A percentile compares a stretch with the other conserved stretches of the same genome.
Conservation (phyloP, 37 sponge, comb jelly and placozoan species). For the Aphrocallistes beatrix region DNA sequence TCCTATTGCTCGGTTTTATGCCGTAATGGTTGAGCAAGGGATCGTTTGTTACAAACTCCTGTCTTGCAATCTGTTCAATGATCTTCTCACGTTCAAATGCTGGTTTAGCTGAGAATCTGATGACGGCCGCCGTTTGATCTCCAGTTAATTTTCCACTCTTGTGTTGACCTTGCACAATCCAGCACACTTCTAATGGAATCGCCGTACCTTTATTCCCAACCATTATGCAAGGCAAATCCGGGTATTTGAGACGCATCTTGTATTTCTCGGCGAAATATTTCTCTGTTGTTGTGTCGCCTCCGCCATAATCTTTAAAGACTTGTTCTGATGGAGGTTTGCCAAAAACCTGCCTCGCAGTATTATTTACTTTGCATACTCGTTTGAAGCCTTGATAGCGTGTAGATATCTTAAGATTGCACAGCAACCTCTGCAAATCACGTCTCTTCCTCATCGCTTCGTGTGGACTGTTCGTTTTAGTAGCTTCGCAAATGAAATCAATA, state of each 20-base stretch:
- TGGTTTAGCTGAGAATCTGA: conserved; percentile 43
- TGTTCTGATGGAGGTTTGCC: neutral
- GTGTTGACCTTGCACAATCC: conserved; percentile 45
- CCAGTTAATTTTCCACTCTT: conserved; percentile 42
- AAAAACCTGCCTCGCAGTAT: neutral
- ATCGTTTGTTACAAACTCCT: neutral
- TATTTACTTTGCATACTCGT: neutral
- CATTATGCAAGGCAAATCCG: conserved; percentile 52
- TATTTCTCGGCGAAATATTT: conserved; percentile 45
- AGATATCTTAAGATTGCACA: neutral
- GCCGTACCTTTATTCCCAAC: conserved; percentile 24
- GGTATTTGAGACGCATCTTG: conserved; percentile 24
- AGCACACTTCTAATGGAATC: conserved; percentile 21
- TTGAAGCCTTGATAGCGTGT: neutral
- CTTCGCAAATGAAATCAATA: neutral
- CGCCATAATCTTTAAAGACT: conserved; percentile 1
- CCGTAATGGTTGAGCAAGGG: conserved; percentile 36
- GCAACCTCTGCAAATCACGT: neutral
- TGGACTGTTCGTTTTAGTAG: neutral
- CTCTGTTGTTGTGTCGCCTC: conserved; percentile 23
- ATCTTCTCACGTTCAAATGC: conserved; percentile 24
- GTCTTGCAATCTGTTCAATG: conserved; percentile 17
- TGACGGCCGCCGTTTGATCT: conserved; percentile 45
- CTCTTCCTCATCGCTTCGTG: neutral
- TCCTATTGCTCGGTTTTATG: conserved; percentile 23